Percentiles rank a stretch among this genome's conserved stretches.
Conservation (phyloP, 64 coral and sea anemone genomes). For the Exaiptasia diaphana region DNA sequence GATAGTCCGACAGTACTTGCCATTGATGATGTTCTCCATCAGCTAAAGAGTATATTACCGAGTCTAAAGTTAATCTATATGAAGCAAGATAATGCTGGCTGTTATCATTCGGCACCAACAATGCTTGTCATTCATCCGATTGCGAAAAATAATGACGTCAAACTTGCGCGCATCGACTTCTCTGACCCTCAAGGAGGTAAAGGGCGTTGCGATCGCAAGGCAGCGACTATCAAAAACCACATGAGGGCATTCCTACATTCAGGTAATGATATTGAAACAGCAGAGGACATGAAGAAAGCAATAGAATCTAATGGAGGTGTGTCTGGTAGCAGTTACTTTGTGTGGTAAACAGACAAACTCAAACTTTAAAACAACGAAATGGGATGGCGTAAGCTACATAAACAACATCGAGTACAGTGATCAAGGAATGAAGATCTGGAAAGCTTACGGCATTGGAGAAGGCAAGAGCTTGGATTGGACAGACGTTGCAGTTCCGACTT, state of each 20-base stretch:
- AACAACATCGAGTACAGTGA: not conserved
- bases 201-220: slow-evolving; percentile 19
- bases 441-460: slow-evolving; percentile 1
- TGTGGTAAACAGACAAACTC: not conserved
- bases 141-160: not conserved
- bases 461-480: not conserved
- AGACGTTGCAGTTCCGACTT: not conserved
- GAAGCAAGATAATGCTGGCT: not conserved
- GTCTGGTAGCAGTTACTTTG: not conserved
- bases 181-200: slow-evolving; percentile 19
- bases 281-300: not conserved
- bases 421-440: slow-evolving; percentile 3
- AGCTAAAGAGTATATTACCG: not conserved
- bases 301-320: slow-evolving; percentile 24
- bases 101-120: not conserved
- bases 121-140: not conserved
- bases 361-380: not conserved
- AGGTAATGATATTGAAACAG: slow-evolving; percentile 29
- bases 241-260: slow-evolving; percentile 9
- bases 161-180: not conserved
- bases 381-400: slow-evolving; percentile 9
- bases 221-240: slow-evolving; percentile 12
- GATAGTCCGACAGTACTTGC: slow-evolving; percentile 25
- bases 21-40: slow-evolving; percentile 27
- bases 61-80: not conserved